Percentiles rank a stretch among this genome's conserved stretches.
Evolutionary conservation across 2,113 vertebrate genomes (phyloP).

Genomic region (Catharus minimus): DNA sequence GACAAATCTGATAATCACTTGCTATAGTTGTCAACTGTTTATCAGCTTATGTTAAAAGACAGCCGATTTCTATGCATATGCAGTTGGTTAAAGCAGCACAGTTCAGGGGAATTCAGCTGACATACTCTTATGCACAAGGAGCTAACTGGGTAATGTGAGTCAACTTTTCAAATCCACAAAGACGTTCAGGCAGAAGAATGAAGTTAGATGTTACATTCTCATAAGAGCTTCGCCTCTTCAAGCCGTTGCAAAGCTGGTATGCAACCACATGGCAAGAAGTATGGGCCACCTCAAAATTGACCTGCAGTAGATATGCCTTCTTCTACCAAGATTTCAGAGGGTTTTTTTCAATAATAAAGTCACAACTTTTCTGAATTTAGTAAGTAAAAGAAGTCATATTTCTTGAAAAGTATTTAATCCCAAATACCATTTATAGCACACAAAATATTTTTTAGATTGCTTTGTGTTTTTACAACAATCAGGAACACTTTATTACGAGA

Average conservation of each 20-base stretch:
- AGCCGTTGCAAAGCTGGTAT: background rate
- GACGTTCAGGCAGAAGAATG: background rate
- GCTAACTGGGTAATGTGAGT: background rate
- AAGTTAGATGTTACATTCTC: background rate
- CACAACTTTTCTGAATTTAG: background rate
- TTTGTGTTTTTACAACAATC: background rate
- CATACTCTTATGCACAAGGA: background rate
- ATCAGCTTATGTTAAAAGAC: background rate
- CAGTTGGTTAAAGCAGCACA: background rate
- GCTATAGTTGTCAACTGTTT: background rate
- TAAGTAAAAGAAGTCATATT: background rate
- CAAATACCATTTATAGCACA: background rate
- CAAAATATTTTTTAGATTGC: background rate
- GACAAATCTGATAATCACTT: background rate
- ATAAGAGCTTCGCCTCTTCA: background rate
- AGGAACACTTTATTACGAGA: background rate
- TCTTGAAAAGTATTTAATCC: background rate
- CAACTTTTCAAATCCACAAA: background rate
- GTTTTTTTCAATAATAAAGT: background rate
- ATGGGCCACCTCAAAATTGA: fast-evolving
- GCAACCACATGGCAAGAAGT: background rate
- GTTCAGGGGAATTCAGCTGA: background rate
- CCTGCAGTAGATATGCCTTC: background rate
- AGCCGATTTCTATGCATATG: background rate
- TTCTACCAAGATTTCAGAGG: background rate